Evolutionary conservation across 1,140 invertebrate genomes (phyloP).

Genomic region (Drosophila busckii): DNA sequence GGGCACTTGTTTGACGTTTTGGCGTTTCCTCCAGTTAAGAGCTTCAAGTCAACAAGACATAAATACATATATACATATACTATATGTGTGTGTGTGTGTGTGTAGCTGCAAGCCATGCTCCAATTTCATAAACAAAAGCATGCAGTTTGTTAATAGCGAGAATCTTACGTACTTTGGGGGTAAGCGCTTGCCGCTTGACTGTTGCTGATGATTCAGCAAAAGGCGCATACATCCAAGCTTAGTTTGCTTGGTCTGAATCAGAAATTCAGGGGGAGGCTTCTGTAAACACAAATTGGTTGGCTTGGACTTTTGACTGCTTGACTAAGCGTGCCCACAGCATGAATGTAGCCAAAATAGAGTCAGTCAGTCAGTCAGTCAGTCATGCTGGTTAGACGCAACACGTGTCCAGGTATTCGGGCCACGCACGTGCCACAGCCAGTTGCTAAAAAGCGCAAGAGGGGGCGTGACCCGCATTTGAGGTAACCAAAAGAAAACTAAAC

Average conservation of each 20-base stretch:
- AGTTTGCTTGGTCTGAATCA: conserved; percentile 23
- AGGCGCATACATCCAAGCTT: conserved; percentile 16
- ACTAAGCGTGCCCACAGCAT: conserved; percentile 25
- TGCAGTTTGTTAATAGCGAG: conserved; percentile 59
- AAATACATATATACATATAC: too few species aligned
- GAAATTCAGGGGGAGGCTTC: conserved; percentile 1
- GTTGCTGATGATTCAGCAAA: conserved; percentile 29
- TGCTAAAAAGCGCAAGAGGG: conserved; percentile 23
- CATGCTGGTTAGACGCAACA: conserved; percentile 28
- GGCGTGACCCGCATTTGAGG: conserved; percentile 58
- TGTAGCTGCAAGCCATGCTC: conserved; percentile 45
- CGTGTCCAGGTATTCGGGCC: conserved; percentile 43
- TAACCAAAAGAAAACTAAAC: conserved; percentile 1
- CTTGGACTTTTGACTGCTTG: conserved; percentile 19
- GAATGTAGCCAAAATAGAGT: conserved; percentile 11
- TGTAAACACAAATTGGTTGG: conserved; percentile 16
- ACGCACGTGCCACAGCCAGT: conserved; percentile 24
- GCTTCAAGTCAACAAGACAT: conserved; percentile 22
- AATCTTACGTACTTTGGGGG: conserved; percentile 24
- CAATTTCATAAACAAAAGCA: conserved; percentile 67
- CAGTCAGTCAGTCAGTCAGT: not conserved
- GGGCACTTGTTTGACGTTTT: too few species aligned
- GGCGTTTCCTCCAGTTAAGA: too few species aligned
- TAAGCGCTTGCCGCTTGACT: conserved; percentile 15
- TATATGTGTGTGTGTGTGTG: too few species aligned